Evolutionary conservation across 2,113 vertebrate species (phyloP), one percentile per base, ranked within the genome.

Genomic region (Passer montanus): DNA sequence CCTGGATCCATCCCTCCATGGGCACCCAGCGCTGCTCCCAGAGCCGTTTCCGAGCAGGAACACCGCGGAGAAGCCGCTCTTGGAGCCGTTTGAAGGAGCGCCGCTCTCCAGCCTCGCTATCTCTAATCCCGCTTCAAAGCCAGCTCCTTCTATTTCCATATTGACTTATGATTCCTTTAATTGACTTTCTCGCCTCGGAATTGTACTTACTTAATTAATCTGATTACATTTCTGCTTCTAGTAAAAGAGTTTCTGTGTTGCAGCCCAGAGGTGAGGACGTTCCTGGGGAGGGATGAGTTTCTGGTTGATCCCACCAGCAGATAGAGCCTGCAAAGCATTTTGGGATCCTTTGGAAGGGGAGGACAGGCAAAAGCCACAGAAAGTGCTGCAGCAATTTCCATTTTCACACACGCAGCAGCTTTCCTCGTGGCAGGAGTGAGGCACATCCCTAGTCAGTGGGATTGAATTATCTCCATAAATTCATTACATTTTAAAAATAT

Each of bases 401-500:
- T 93, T 94, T 95, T 85, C 92, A 90, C 91, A 88, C 95, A 93
- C 64, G 3, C 93, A 93, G 96, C 92, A 76, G 66, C 90, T 95
- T 93, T 67, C 84, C 92, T 92, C 16, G 43, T 95, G 92, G 92
- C 89, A 94, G 92, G 91, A 96, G 88, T 60, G 87, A 96, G 92
- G 91, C 90, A 87, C 86, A 43, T 77, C 79, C 89, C 93, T 56
- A 85, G 95, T 89, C 94, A 92, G 90, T 91, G 94, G 86, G 93
- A 97, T 89, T 89, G 93, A 96, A 97, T 96, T 95, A 97, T 97
- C 93, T 97, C 90, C 94, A 96, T 91, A 96, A 95, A 95, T 95
- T 97, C 96, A 97, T 97, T 97, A 95, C 94, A 89, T 96, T 97
- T 92, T 60, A 63, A 95, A 95, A 96, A 94, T 95, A 97, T 95